Conservation (phyloP, 2,797 vertebrate species). For the Takifugu rubripes region DNA sequence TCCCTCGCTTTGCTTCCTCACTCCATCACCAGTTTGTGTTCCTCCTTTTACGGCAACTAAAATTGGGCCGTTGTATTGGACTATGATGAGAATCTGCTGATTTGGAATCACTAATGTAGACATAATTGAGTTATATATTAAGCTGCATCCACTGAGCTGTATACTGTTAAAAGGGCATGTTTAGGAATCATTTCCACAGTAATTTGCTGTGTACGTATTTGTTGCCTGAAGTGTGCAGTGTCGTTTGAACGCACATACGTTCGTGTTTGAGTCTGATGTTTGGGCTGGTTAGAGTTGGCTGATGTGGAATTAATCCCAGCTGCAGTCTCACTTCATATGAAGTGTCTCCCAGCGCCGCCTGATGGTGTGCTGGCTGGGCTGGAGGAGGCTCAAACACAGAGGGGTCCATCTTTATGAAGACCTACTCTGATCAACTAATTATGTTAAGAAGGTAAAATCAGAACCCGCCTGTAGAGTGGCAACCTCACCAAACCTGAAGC, state of each 20-base stretch:
- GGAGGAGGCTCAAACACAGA: conserved; percentile 79
- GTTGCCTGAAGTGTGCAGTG: conserved; percentile 27
- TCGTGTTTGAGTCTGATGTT: conserved; percentile 13
- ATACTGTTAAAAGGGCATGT: too few species aligned
- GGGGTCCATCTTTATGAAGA: conserved; percentile 88
- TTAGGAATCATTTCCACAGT: neutral
- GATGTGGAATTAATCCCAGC: neutral
- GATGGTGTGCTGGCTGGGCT: conserved; percentile 68
- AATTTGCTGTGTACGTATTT: conserved; percentile 24
- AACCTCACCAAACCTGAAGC: neutral
- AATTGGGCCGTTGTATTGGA: too few species aligned
- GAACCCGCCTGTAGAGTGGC: conserved; percentile 21
- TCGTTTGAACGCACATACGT: conserved; percentile 2
- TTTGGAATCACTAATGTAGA: too few species aligned
- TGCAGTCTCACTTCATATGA: neutral
- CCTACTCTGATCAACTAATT: conserved; percentile 76
- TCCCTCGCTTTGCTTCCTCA: conserved; percentile 22
- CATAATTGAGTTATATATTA: too few species aligned
- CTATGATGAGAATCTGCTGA: too few species aligned
- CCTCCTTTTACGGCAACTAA: conserved; percentile 23
- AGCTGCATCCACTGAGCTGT: too few species aligned
- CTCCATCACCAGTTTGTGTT: neutral
- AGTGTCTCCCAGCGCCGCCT: conserved; percentile 31
- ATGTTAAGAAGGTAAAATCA: conserved; percentile 83
- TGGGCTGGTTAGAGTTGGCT: conserved; percentile 28